A percentile compares a stretch with the other conserved stretches of the same genome.
phyloP scores from a whole-genome alignment of 2,888 invertebrate species.

The Clanis bilineata region DNA sequence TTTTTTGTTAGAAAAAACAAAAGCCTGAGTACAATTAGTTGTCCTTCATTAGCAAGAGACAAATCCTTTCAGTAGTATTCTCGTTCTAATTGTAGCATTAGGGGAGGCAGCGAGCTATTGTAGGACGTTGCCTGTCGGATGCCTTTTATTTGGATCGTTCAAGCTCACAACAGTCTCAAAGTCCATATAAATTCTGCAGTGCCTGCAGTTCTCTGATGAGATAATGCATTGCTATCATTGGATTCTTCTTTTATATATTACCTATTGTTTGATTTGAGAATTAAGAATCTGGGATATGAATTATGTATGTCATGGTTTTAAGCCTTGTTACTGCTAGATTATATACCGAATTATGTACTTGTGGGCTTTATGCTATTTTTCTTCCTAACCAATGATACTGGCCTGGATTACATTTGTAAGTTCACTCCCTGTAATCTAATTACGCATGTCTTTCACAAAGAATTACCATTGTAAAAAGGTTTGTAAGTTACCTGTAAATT shows the following conservation, averaged over 20 bases:
- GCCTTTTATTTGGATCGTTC: constrained; percentile 65
- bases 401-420: too few relatives aligned
- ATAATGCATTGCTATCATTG: constrained; percentile 23
- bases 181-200: constrained; percentile 13
- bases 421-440: too few relatives aligned
- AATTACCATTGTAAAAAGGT: too few relatives aligned
- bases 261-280: neutral
- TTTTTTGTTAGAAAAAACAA: constrained; percentile 47
- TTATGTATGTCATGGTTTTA: too few relatives aligned
- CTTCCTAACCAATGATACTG: too few relatives aligned
- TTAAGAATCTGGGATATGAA: too few relatives aligned
- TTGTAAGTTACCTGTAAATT: too few relatives aligned
- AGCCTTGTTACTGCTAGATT: too few relatives aligned
- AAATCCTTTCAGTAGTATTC: constrained; percentile 69
- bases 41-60: constrained; percentile 69
- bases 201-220: constrained; percentile 38
- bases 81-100: constrained; percentile 73
- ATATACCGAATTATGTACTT: too few relatives aligned
- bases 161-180: constrained; percentile 47
- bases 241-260: neutral
- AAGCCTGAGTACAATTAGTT: constrained; percentile 53
- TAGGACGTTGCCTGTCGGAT: constrained; percentile 50
- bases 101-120: constrained; percentile 66
- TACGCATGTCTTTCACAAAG: too few relatives aligned
- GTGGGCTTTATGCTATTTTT: too few relatives aligned